Base-by-base conservation (phyloP, 2,113 vertebrate species). In the Pomatostomus ruficeps region DNA sequence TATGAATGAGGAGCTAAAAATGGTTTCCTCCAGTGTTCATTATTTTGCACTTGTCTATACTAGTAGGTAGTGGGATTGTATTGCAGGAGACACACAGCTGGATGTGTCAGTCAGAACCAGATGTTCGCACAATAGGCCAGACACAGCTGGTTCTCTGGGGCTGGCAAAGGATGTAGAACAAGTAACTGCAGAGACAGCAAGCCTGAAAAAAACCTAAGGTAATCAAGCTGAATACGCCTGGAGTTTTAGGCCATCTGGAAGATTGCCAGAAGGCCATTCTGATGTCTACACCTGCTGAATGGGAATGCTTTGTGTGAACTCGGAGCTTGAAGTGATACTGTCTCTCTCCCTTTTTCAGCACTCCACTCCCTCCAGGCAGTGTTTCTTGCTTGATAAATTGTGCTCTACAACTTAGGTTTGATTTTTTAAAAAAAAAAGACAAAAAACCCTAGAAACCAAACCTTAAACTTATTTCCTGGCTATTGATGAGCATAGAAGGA, bases 221-320 rank as follows among this genome's bases (percentile, higher is more conserved):
- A 97, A 96, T 97, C 94, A 94, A 88, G 91, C 94, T 95, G 95
- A 92, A 96, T 95, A 91, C 86, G 88, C 89, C 91, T 85, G 91
- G 94, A 95, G 93, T 92, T 94, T 87, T 89, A 94, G 93, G 92
- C 91, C 91, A 73, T 96, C 95, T 96, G 96, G 91, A 93, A 95
- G 83, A 67, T 88, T 96, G 67, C 95, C 91, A 95, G 72, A 71
- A 70, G 96, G 89, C 57, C 95, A 74, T 94, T 96, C 88, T 89
- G 91, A 96, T 86, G 91, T 96, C 92, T 97, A 91, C 83, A 92
- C 91, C 97, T 97, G 91, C 89, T 70, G 85, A 92, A 95, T 85
- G 95, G 92, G 93, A 95, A 95, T 86, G 79, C 94, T 94, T 93
- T 96, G 88, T 96, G 87, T 85, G 85, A 97, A 93, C 62, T 74